Percentiles rank a stretch among this genome's conserved stretches.
Conservation (phyloP, 2,797 vertebrate species). For the Malurus leucopterus region DNA sequence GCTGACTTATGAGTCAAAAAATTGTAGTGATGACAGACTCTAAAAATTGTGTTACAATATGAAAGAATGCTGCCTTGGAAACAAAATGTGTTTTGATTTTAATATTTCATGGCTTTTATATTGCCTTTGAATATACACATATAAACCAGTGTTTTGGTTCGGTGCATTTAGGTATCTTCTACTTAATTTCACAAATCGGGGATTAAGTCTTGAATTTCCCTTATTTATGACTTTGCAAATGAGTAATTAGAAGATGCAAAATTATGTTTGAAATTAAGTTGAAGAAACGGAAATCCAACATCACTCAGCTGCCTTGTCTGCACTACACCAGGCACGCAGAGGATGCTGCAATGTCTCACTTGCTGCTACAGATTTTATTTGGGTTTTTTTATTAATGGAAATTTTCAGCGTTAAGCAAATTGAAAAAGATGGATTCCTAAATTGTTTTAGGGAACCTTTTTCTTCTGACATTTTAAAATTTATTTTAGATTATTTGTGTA, state of each 20-base stretch:
- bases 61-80: background rate
- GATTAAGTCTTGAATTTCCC: background rate
- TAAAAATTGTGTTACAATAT: background rate
- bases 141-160: background rate
- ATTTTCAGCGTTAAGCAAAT: background rate
- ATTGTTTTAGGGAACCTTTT: background rate
- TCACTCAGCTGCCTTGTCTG: background rate
- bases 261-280: background rate
- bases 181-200: background rate
- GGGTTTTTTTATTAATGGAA: background rate
- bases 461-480: background rate
- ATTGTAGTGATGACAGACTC: background rate
- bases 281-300: background rate
- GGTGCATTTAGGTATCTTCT: background rate
- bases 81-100: background rate
- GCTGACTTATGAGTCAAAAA: background rate
- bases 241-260: background rate
- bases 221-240: background rate
- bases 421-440: background rate
- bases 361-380: background rate
- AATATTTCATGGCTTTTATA: background rate
- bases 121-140: background rate
- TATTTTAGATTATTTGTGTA: background rate
- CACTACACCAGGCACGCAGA: background rate
- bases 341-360: background rate